Base-by-base conservation (phyloP, 2,113 vertebrate genomes). In the Pseudorectes ferrugineus region DNA sequence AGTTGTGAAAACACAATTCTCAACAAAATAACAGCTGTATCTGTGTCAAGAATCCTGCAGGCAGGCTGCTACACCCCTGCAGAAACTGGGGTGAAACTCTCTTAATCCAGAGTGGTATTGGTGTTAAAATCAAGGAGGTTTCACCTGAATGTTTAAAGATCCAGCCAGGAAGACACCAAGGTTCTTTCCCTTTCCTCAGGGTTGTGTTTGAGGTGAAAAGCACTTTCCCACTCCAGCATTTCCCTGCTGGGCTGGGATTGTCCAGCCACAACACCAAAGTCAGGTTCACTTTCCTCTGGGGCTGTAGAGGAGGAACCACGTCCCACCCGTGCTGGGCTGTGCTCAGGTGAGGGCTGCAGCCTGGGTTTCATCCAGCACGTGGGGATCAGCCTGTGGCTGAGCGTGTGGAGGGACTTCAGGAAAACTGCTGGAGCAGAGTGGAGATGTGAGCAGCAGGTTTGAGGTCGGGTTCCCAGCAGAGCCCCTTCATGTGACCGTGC, bases 1-100 rank as follows among this genome's bases (percentile, higher is more conserved):
- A 96, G 71, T 57, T 95, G 85, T 63, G 78, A 78, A 94, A 95
- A 91, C 57, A 84, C 73, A 94, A 66, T 91, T 79, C 89, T 74
- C 58, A 92, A 92, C 74, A 57, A 77, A 84, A 88, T 46, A 36
- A 2, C 57, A 66, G 26, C 72, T 80, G 15, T 52, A 16, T 70
- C 55, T 35, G 38, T 73, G 91, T 66, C 96, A 91, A 35, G 87
- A 96, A 83, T 93, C 85, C 77, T 63, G 9, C 9, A 10, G 85
- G 92, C 68, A 85, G 76, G 87, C 92, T 91, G 83, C 89, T 91
- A 46, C 35, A 29, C 16, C 93, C 88, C 81, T 84, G 92, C 77
- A 96, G 65, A 74, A 83, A 58, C 46, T 7, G 38, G 61, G 51
- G 85, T 29, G 55, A 54, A 94, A 68, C 62, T 25, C 3, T 57